Conservation (phyloP, 2,888 invertebrate genomes). For the Phaedon cochleariae region DNA sequence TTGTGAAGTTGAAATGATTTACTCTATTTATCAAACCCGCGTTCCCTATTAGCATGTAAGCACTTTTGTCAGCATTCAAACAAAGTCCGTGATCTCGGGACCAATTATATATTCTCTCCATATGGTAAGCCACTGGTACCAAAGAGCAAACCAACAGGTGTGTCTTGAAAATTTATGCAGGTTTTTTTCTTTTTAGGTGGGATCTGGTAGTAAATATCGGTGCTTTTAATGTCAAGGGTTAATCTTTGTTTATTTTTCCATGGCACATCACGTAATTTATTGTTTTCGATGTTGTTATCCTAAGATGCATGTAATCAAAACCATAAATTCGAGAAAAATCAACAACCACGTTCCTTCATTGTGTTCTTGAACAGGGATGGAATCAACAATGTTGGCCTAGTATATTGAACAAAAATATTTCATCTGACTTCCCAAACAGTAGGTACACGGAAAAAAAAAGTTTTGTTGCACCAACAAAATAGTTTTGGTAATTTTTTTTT, state of each 20-base stretch:
- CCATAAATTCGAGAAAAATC: conserved; percentile 45
- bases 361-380: too few relatives aligned
- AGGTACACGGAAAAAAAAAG: too few relatives aligned
- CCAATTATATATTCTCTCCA: not conserved
- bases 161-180: conserved; percentile 38
- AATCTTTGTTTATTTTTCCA: conserved; percentile 46
- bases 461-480: too few relatives aligned
- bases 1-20: too few relatives aligned
- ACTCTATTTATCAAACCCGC: too few relatives aligned
- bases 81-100: too few relatives aligned
- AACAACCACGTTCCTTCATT: conserved; percentile 27
- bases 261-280: conserved; percentile 39
- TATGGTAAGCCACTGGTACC: conserved; percentile 43
- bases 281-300: conserved; percentile 31
- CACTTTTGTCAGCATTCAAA: too few relatives aligned
- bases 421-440: too few relatives aligned
- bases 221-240: conserved; percentile 40
- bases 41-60: too few relatives aligned
- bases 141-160: conserved; percentile 39
- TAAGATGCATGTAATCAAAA: conserved; percentile 41
- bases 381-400: too few relatives aligned
- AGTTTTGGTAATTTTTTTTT: too few relatives aligned
- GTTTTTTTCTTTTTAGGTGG: conserved; percentile 28
- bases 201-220: conserved; percentile 38
- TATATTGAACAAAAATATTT: too few relatives aligned